Evolutionary conservation across 2,888 invertebrate genomes (phyloP).

Genomic region (Sphaerophoria rueppellii): DNA sequence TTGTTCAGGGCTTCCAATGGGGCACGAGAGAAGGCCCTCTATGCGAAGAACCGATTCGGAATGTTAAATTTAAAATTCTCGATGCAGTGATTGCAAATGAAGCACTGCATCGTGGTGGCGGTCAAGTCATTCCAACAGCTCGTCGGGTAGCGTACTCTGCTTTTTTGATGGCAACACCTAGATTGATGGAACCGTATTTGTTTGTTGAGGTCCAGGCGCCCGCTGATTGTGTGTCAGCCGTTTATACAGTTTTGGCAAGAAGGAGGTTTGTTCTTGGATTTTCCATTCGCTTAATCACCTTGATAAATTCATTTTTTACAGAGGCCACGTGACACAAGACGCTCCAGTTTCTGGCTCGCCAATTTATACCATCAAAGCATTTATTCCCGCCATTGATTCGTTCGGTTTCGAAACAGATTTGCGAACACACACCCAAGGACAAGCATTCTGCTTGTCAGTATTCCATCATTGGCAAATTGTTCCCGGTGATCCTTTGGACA

Average conservation of each 20-base stretch:
- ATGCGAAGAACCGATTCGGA: conserved; percentile 99
- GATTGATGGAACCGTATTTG: conserved; percentile 99
- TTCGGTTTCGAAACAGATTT: conserved; percentile 99
- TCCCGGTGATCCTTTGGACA: conserved; percentile 99
- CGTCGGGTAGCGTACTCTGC: conserved; percentile 99
- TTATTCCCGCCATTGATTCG: conserved; percentile 99
- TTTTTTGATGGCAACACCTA: conserved; percentile 99
- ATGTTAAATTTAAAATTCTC: conserved; percentile 99
- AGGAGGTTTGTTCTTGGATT: conserved; percentile 82
- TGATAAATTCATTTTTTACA: conserved; percentile 76
- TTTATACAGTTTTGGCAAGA: conserved; percentile 98
- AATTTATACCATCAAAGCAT: conserved; percentile 98
- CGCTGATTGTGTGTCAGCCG: conserved; percentile 99
- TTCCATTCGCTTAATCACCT: not conserved
- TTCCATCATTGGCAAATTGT: conserved; percentile 99
- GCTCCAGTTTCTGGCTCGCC: conserved; percentile 99
- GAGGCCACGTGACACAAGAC: conserved; percentile 99
- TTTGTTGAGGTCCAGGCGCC: conserved; percentile 99
- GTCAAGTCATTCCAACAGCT: conserved; percentile 92
- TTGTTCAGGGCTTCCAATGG: conserved; percentile 99
- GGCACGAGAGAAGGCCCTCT: conserved; percentile 99
- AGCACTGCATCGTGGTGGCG: conserved; percentile 97
- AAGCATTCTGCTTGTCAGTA: conserved; percentile 98
- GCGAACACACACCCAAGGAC: conserved; percentile 99
- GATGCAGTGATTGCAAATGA: conserved; percentile 98